A percentile compares a stretch with the other conserved stretches of the same genome.
Evolutionary conservation across 2,113 vertebrate genomes (phyloP).

Genomic region (Leucoraja erinaceus): DNA sequence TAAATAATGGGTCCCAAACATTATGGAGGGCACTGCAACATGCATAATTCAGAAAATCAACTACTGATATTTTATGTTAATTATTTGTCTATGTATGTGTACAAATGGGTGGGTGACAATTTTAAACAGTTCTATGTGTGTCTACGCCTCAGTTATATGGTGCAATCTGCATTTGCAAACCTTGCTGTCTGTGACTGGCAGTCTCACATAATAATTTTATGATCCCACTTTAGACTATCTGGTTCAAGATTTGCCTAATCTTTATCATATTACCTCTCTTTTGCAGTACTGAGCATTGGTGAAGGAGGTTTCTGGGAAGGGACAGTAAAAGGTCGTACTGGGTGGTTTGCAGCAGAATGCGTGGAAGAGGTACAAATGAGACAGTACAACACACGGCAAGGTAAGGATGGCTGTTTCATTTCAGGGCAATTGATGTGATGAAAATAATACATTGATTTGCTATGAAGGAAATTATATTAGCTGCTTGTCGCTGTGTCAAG

Average conservation of each 20-base stretch:
- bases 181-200: background rate
- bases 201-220: background rate
- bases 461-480: background rate
- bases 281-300: constrained; percentile 87
- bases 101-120: background rate
- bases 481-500: background rate
- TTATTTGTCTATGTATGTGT: background rate
- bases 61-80: background rate
- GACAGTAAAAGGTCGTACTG: constrained; percentile 87
- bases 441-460: background rate
- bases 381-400: constrained; percentile 80
- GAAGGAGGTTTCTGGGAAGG: constrained; percentile 98
- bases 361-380: constrained; percentile 98
- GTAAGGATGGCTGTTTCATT: constrained; percentile 56
- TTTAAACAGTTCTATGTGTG: background rate
- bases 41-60: background rate
- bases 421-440: background rate
- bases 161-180: background rate
- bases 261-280: constrained; percentile 35
- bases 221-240: background rate
- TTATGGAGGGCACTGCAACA: background rate
- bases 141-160: background rate
- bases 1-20: no score
- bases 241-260: background rate
- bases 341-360: constrained; percentile 97